Conservation (phyloP, 2,888 invertebrate genomes). For the Trisateles emortualis region DNA sequence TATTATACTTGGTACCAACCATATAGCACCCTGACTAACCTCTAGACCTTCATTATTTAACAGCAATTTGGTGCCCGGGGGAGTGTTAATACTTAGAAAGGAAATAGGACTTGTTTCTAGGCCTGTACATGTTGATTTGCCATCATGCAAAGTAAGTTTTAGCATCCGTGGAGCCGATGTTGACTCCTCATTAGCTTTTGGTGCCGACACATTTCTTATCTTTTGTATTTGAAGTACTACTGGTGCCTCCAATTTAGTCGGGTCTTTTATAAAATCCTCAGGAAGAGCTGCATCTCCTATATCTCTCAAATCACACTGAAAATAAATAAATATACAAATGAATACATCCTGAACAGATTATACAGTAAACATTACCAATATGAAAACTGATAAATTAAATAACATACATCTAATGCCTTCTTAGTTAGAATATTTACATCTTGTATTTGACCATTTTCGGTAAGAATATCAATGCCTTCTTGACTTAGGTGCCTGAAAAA, state of each 20-base stretch:
- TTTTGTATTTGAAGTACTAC: slow-evolving; percentile 96
- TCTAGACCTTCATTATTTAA: slow-evolving; percentile 77
- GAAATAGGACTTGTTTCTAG: slow-evolving; percentile 92
- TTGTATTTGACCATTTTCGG: slow-evolving; percentile 88
- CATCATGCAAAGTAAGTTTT: slow-evolving; percentile 94
- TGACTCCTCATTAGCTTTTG: slow-evolving; percentile 96
- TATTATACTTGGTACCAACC: slow-evolving; percentile 89
- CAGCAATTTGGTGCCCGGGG: slow-evolving; percentile 95
- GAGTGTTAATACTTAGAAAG: slow-evolving; percentile 91
- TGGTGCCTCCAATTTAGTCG: slow-evolving; percentile 81
- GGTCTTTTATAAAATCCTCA: slow-evolving; percentile 89
- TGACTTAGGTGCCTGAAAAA: slow-evolving; percentile 90
- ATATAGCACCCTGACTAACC: slow-evolving; percentile 91
- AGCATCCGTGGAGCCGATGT: slow-evolving; percentile 93
- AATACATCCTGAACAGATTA: slow-evolving; percentile 33
- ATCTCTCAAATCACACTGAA: slow-evolving; percentile 92
- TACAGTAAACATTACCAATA: slow-evolving; percentile 35
- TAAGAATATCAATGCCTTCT: slow-evolving; percentile 89
- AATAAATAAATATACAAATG: slow-evolving; percentile 45
- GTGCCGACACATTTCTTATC: slow-evolving; percentile 95
- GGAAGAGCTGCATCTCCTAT: slow-evolving; percentile 92
- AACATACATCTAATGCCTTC: slow-evolving; percentile 91
- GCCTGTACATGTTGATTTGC: slow-evolving; percentile 91
- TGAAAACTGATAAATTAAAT: slow-evolving; percentile 13
- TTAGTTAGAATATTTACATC: slow-evolving; percentile 89